Percentiles rank a stretch among this genome's conserved stretches.
Conservation (phyloP, 2,888 invertebrate species). For the Eurois occulta region DNA sequence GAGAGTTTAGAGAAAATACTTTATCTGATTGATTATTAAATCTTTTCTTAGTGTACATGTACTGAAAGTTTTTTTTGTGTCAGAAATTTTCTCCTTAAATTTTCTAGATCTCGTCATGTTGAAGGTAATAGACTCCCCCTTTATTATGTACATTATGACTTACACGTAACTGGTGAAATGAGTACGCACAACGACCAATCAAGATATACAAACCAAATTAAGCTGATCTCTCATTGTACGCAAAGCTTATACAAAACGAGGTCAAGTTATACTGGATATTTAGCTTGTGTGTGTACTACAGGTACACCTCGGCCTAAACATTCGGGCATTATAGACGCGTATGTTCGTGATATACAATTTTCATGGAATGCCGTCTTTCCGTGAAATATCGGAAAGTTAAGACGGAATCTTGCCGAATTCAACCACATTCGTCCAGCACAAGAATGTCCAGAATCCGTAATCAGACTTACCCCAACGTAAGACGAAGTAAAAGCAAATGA, state of each 20-base stretch:
- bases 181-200: too few relatives aligned
- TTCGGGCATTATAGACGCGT: too few relatives aligned
- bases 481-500: conserved; percentile 3
- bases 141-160: background rate
- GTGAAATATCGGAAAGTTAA: background rate
- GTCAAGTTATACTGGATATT: too few relatives aligned
- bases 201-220: too few relatives aligned
- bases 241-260: too few relatives aligned
- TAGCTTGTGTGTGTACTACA: too few relatives aligned
- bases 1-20: too few relatives aligned
- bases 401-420: background rate
- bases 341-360: background rate
- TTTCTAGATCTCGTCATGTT: background rate
- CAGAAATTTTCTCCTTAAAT: background rate
- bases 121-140: background rate
- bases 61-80: background rate
- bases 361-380: background rate
- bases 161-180: background rate
- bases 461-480: background rate
- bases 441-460: background rate
- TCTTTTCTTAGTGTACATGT: background rate
- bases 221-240: too few relatives aligned
- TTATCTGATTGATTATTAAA: too few relatives aligned
- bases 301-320: too few relatives aligned
- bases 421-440: background rate